Evolutionary conservation across 2,888 invertebrate genomes (phyloP).

Genomic region (Orthosia incerta): DNA sequence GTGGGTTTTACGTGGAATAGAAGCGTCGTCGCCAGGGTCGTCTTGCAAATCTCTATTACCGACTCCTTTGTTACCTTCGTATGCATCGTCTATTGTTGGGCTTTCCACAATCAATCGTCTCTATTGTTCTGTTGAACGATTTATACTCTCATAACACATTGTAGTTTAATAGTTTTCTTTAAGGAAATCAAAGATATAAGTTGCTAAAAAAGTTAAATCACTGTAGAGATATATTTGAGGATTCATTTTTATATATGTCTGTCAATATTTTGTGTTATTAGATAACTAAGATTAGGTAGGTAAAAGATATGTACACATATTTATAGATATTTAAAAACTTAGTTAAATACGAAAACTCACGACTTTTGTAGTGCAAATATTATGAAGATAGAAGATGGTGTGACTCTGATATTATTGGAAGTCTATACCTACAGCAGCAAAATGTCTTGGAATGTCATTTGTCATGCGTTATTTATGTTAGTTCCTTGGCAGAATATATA

Average conservation of each 20-base stretch:
- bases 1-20: slow-evolving; percentile 61
- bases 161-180: slow-evolving; percentile 3
- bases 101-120: slow-evolving; percentile 23
- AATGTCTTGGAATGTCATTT: slow-evolving; percentile 30
- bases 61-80: slow-evolving; percentile 55
- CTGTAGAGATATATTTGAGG: too few species aligned
- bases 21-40: slow-evolving; percentile 57
- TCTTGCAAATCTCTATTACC: slow-evolving; percentile 58
- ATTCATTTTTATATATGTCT: too few species aligned
- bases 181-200: slow-evolving; percentile 13
- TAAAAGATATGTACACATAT: too few species aligned
- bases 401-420: slow-evolving; percentile 20
- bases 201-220: neutral
- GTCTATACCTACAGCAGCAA: slow-evolving; percentile 7
- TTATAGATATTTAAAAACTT: neutral
- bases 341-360: slow-evolving; percentile 1
- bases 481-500: slow-evolving; percentile 44
- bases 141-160: slow-evolving; percentile 13
- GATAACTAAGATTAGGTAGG: too few species aligned
- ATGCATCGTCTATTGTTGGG: slow-evolving; percentile 44
- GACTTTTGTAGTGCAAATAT: slow-evolving; percentile 31
- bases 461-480: slow-evolving; percentile 48
- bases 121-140: slow-evolving; percentile 36
- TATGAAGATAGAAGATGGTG: neutral
- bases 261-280: too few species aligned